Percentiles rank a stretch among this genome's conserved stretches.
Conservation (phyloP, 2,113 vertebrate genomes). For the Oryzias woworae region DNA sequence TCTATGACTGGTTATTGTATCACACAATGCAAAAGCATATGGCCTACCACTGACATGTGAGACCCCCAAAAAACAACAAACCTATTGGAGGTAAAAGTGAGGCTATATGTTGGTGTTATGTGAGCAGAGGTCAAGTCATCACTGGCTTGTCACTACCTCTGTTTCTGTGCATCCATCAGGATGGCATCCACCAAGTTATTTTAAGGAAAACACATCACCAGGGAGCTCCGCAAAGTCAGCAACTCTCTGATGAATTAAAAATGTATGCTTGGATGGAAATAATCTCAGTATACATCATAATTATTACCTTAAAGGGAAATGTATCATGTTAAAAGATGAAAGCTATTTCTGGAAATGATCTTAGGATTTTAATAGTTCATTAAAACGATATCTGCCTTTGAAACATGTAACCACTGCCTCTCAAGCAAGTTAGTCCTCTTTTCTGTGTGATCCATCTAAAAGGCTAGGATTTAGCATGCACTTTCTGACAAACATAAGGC, state of each 20-base stretch:
- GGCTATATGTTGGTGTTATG: constrained; percentile 25
- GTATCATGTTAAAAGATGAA: constrained; percentile 37
- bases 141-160: constrained; percentile 49
- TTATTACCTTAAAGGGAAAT: constrained; percentile 65
- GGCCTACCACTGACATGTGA: constrained; percentile 54
- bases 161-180: constrained; percentile 58
- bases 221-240: constrained; percentile 63
- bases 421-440: constrained; percentile 42
- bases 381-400: constrained; percentile 20
- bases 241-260: constrained; percentile 70
- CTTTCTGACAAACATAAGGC: constrained; percentile 69
- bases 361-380: constrained; percentile 24
- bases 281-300: constrained; percentile 63
- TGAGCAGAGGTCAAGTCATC: constrained; percentile 39
- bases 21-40: constrained; percentile 39
- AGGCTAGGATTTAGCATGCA: constrained; percentile 55
- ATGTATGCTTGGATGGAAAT: constrained; percentile 65
- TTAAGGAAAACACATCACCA: constrained; percentile 61
- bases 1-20: constrained; percentile 62
- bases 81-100: constrained; percentile 35
- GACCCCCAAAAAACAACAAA: constrained; percentile 1
- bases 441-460: constrained; percentile 51
- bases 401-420: constrained; percentile 10
- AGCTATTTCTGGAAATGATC: constrained; percentile 41
- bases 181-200: constrained; percentile 54